Evolutionary conservation across 1,140 invertebrate species (phyloP).

Genomic region (Myzus persicae): DNA sequence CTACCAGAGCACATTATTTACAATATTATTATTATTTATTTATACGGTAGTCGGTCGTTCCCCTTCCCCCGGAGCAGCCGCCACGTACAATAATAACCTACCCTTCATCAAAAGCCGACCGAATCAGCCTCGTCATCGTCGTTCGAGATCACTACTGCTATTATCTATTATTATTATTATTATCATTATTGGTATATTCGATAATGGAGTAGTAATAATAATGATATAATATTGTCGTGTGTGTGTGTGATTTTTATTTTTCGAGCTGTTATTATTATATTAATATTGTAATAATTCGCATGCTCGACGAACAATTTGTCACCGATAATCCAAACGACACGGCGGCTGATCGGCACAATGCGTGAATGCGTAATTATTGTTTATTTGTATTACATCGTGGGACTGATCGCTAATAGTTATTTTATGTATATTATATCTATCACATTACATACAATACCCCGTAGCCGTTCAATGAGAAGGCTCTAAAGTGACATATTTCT

Average conservation of each 20-base stretch:
- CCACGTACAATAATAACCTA: not conserved
- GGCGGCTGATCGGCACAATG: not conserved
- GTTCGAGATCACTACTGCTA: not conserved
- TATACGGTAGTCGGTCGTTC: not conserved
- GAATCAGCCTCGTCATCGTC: not conserved
- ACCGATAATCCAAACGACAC: not conserved
- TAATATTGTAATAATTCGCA: not conserved
- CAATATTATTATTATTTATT: not conserved
- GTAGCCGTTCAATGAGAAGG: not conserved
- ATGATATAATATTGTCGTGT: not conserved
- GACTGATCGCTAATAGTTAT: not conserved
- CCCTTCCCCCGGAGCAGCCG: not conserved
- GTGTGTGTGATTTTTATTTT: not conserved
- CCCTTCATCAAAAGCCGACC: not conserved
- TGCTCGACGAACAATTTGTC: not conserved
- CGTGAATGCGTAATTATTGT: not conserved
- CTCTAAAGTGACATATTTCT: not conserved
- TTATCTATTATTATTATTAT: not conserved
- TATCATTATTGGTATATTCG: not conserved
- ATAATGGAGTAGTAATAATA: not conserved
- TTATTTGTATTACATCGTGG: slow-evolving; percentile 8
- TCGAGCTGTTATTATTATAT: not conserved
- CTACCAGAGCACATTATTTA: not conserved
- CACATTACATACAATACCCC: not conserved
- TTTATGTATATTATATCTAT: not conserved